These are phyloP conservation scores for Herminia tarsipennalis DNA, from an alignment of 2,888 invertebrate genomes.

Conservation along the genomic window DNA sequence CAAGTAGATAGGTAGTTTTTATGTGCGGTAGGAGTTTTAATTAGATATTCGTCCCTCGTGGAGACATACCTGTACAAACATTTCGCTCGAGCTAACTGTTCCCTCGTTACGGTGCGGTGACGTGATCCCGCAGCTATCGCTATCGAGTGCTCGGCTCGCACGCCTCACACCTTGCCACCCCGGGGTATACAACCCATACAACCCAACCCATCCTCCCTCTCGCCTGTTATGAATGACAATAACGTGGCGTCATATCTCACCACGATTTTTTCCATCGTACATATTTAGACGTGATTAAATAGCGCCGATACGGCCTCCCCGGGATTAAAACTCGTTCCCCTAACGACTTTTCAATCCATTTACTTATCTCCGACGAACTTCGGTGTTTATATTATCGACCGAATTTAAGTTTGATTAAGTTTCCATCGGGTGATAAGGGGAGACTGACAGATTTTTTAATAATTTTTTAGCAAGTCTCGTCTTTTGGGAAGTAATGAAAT, in stretches of 20 bases:
- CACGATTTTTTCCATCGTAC: conserved; percentile 75
- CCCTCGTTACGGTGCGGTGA: conserved; percentile 63
- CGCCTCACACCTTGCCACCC: conserved; percentile 39
- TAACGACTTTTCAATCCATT: conserved; percentile 73
- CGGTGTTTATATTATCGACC: conserved; percentile 76
- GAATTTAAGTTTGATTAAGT: conserved; percentile 79
- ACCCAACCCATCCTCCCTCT: conserved; percentile 42
- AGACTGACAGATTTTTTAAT: conserved; percentile 41
- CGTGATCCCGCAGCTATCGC: conserved; percentile 68
- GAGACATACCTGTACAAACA: conserved; percentile 49
- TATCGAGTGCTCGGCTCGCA: conserved; percentile 59
- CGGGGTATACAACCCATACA: conserved; percentile 34
- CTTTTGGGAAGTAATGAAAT: conserved; percentile 19
- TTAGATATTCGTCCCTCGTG: conserved; percentile 34
- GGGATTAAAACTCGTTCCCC: conserved; percentile 75
- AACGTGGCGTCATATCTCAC: conserved; percentile 75
- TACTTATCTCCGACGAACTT: conserved; percentile 75
- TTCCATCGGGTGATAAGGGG: conserved; percentile 58
- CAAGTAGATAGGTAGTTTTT: background rate
- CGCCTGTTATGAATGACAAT: conserved; percentile 82
- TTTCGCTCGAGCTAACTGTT: conserved; percentile 57
- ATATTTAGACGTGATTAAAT: conserved; percentile 83
- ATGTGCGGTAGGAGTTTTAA: conserved; percentile 24
- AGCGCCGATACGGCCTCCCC: conserved; percentile 64
- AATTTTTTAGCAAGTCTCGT: conserved; percentile 19